These are phyloP conservation scores for Buceros bicornis DNA, from an alignment of 2,797 vertebrate genomes.

Conservation along the genomic window DNA sequence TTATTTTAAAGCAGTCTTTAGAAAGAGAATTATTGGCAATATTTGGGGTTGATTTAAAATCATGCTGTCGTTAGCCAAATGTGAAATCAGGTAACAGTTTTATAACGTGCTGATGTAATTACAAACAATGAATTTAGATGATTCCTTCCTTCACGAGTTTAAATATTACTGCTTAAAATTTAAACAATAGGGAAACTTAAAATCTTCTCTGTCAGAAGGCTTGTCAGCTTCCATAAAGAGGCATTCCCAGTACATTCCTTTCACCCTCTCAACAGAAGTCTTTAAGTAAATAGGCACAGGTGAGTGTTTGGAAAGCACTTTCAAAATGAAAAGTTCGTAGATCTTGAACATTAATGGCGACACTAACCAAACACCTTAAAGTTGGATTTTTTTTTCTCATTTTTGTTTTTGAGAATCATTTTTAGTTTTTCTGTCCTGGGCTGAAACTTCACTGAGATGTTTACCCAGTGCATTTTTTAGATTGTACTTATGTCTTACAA, in stretches of 20 bases:
- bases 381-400: not conserved
- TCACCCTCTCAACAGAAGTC: constrained; percentile 7
- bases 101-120: not conserved
- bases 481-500: not conserved
- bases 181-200: not conserved
- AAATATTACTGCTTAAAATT: not conserved
- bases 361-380: not conserved
- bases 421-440: not conserved
- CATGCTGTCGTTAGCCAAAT: not conserved
- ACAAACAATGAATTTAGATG: not conserved
- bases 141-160: not conserved
- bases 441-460: not conserved
- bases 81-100: constrained; percentile 25
- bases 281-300: constrained; percentile 38
- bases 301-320: constrained; percentile 53
- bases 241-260: constrained; percentile 45
- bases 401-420: not conserved
- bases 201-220: not conserved
- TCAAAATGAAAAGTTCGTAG: not conserved
- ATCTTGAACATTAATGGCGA: not conserved
- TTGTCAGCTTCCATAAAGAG: not conserved
- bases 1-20: not conserved
- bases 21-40: not conserved
- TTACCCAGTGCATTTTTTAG: not conserved
- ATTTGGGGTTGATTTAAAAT: constrained; percentile 17